Evolutionary conservation across 2,113 vertebrate genomes (phyloP).

Genomic region (Mystacornis crossleyi): DNA sequence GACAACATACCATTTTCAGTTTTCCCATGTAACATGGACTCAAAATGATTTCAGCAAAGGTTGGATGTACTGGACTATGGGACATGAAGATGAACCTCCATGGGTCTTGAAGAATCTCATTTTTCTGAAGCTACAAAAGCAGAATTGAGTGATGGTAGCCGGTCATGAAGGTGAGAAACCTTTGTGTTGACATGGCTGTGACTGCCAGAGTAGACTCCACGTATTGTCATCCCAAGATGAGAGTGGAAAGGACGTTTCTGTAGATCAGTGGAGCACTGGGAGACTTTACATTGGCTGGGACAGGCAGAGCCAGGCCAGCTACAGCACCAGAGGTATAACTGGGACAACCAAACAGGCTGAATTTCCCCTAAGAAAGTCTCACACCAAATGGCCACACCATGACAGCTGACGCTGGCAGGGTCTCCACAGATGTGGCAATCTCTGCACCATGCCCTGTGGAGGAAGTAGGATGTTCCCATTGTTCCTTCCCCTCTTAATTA

Average conservation of each 20-base stretch:
- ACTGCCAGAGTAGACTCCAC: neutral
- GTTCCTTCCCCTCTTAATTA: neutral
- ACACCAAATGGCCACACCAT: fast-evolving
- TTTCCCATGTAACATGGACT: neutral
- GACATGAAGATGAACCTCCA: neutral
- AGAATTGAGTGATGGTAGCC: neutral
- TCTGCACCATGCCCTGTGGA: fast-evolving
- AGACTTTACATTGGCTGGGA: neutral
- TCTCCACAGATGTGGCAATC: neutral
- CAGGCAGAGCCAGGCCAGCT: neutral
- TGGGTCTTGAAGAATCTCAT: neutral
- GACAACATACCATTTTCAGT: neutral
- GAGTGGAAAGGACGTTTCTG: neutral
- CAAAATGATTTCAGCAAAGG: neutral
- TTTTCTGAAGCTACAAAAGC: neutral
- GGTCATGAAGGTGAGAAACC: neutral
- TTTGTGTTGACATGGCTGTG: neutral
- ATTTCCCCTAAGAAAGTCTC: neutral
- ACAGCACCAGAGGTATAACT: neutral
- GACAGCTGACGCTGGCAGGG: neutral
- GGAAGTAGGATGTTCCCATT: neutral
- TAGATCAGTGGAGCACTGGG: neutral
- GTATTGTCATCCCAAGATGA: neutral
- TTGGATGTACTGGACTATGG: neutral
- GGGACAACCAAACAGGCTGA: neutral